Percentiles rank a stretch among this genome's conserved stretches.
Conservation (phyloP, 2,113 vertebrate species). For the Halcyon senegalensis region DNA sequence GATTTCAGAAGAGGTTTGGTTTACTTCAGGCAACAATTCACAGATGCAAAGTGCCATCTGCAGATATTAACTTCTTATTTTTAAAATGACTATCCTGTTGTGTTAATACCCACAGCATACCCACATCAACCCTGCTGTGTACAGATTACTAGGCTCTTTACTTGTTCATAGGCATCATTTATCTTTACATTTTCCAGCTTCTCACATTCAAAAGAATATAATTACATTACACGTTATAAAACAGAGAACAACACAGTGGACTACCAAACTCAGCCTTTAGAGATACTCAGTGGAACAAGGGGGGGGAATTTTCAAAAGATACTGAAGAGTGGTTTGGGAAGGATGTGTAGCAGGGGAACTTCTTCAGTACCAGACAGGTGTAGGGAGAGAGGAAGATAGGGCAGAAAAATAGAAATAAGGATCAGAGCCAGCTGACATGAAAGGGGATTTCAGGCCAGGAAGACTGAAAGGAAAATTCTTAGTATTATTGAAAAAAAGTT, state of each 20-base stretch:
- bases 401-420: background rate
- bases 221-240: background rate
- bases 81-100: background rate
- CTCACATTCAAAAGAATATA: background rate
- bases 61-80: background rate
- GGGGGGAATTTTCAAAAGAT: background rate
- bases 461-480: background rate
- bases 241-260: background rate
- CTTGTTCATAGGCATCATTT: background rate
- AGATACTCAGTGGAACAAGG: background rate
- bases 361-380: background rate
- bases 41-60: background rate
- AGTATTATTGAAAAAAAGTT: background rate
- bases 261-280: background rate
- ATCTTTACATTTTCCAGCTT: background rate
- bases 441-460: background rate
- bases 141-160: background rate
- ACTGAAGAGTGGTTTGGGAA: background rate
- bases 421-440: background rate
- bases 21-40: background rate
- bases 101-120: background rate
- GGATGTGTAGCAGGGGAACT: background rate
- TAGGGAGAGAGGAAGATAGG: background rate
- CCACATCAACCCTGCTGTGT: background rate
- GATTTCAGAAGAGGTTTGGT: background rate